A percentile compares a stretch with the other conserved stretches of the same genome.
Evolutionary conservation across 2,888 invertebrate genomes (phyloP).

Genomic region (Micoletzkya japonica): DNA sequence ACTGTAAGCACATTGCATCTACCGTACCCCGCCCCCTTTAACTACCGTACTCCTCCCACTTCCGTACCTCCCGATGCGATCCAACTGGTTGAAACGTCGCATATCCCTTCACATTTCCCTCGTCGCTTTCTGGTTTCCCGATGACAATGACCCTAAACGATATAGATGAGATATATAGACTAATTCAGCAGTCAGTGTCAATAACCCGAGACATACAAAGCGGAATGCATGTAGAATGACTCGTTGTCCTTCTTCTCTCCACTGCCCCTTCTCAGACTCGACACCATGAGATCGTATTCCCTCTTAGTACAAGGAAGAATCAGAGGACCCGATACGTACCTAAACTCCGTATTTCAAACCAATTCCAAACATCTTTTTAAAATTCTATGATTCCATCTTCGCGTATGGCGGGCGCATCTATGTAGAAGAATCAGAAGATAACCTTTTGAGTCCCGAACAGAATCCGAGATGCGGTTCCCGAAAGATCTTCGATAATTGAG

Average conservation of each 20-base stretch:
- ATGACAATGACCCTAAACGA: slow-evolving; percentile 9
- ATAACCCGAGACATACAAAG: background rate
- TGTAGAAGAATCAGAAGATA: no score
- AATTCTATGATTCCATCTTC: no score
- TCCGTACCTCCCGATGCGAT: slow-evolving; percentile 21
- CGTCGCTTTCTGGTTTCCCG: background rate
- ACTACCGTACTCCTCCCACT: background rate
- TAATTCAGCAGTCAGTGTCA: background rate
- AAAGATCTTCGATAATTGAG: slow-evolving; percentile 21
- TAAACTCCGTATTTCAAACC: no score
- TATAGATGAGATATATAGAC: background rate
- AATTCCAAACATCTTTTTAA: no score
- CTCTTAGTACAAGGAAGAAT: slow-evolving; percentile 15
- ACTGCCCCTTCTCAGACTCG: background rate
- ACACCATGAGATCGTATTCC: slow-evolving; percentile 12
- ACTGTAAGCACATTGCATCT: slow-evolving; percentile 5
- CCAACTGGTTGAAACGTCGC: slow-evolving; percentile 26
- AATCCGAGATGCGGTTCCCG: slow-evolving; percentile 18
- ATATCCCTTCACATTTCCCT: slow-evolving; percentile 23
- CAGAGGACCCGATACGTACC: slow-evolving; percentile 28
- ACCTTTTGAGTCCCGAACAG: slow-evolving; percentile 28
- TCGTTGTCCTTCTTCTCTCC: background rate
- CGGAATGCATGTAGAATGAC: slow-evolving; percentile 16
- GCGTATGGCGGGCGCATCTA: no score
- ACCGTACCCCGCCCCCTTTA: background rate